Percentiles rank a stretch among this genome's conserved stretches.
These are phyloP conservation scores for Keiferia lycopersicella DNA, from an alignment of 2,888 invertebrate genomes.

Conservation along the genomic window DNA sequence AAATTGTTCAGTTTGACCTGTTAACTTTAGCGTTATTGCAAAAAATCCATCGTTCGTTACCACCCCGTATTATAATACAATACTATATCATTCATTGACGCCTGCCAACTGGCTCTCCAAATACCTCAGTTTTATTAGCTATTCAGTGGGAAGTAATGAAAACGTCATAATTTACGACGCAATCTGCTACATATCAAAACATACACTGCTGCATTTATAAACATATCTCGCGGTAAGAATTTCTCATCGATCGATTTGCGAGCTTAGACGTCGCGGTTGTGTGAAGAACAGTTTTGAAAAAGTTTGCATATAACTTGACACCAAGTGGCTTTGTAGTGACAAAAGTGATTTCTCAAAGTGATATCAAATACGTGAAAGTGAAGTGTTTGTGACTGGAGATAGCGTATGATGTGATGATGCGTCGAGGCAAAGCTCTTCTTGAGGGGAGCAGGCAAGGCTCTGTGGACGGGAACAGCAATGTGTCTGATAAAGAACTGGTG, in stretches of 20 bases:
- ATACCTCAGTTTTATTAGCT: slow-evolving; percentile 49
- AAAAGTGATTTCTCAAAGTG: slow-evolving; percentile 16
- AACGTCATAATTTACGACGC: slow-evolving; percentile 41
- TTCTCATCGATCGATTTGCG: slow-evolving; percentile 21
- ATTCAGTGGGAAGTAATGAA: slow-evolving; percentile 36
- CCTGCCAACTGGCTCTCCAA: slow-evolving; percentile 28
- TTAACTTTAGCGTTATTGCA: too few relatives aligned
- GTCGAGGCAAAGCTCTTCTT: slow-evolving; percentile 72
- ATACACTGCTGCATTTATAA: slow-evolving; percentile 46
- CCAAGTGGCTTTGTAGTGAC: slow-evolving; percentile 11
- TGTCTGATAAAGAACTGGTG: slow-evolving; percentile 82
- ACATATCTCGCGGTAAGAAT: slow-evolving; percentile 32
- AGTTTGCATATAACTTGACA: background rate
- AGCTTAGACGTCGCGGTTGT: slow-evolving; percentile 19
- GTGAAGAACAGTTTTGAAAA: background rate
- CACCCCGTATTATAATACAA: too few relatives aligned
- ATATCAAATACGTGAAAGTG: slow-evolving; percentile 33
- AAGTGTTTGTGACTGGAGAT: slow-evolving; percentile 47
- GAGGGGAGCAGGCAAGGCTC: slow-evolving; percentile 76
- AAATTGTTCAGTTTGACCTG: too few relatives aligned
- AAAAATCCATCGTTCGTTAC: too few relatives aligned
- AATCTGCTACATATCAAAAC: slow-evolving; percentile 56
- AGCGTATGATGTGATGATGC: slow-evolving; percentile 77
- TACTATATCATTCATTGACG: slow-evolving; percentile 23
- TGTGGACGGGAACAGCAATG: slow-evolving; percentile 65